A percentile compares a stretch with the other conserved stretches of the same genome.
These are phyloP conservation scores for Pocillopora grandis DNA, from an alignment of 92 coral and sea anemone species.

Conservation along the genomic window DNA sequence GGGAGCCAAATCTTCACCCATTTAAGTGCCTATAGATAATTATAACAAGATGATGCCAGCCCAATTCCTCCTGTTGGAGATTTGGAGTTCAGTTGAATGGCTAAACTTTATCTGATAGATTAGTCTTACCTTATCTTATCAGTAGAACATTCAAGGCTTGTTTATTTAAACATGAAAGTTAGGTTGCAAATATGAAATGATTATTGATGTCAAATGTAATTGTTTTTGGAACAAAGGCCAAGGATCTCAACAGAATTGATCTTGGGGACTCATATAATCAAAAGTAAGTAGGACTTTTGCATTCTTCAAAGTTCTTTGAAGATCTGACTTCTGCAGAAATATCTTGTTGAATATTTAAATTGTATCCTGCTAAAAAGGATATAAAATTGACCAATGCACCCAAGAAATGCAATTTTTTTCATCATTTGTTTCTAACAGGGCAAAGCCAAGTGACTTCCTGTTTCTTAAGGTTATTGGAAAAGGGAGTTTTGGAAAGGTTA, in stretches of 20 bases:
- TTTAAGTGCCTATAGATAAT: no score
- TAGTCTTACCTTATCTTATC: no score
- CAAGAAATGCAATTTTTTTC: neutral
- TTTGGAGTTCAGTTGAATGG: no score
- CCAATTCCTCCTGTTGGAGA: no score
- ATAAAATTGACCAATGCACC: neutral
- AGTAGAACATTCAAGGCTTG: no score
- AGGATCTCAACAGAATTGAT: conserved; percentile 90
- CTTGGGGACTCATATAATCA: conserved; percentile 96
- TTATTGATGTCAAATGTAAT: neutral
- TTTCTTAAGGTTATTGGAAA: conserved; percentile 98
- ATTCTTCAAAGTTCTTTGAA: neutral
- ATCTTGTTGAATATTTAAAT: neutral
- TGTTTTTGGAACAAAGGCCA: conserved; percentile 48
- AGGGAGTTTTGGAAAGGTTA: conserved; percentile 99
- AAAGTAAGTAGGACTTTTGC: conserved; percentile 58
- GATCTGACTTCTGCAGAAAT: neutral
- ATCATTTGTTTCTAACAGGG: conserved; percentile 53
- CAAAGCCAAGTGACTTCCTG: conserved; percentile 95
- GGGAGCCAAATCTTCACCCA: no score
- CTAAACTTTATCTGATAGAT: no score
- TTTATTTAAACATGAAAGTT: no score
- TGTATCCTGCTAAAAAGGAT: neutral
- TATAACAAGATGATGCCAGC: no score
- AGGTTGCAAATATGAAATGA: no score